Percentiles rank a stretch among this genome's conserved stretches.
Conservation (phyloP, 2,797 vertebrate species). For the Argentina silus region DNA sequence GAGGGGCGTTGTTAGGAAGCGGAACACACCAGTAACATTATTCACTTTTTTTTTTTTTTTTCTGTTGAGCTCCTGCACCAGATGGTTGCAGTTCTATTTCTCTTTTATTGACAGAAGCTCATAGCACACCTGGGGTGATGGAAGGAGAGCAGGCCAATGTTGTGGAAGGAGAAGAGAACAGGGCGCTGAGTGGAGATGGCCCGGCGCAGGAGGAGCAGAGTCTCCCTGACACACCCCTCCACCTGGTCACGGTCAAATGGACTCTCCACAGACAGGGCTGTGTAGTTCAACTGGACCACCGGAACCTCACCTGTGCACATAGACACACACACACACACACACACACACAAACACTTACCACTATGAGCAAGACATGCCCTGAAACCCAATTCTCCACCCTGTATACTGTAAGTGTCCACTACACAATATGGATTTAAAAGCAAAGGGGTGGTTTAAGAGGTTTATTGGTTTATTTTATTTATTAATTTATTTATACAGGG, state of each 20-base stretch:
- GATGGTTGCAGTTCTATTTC: neutral
- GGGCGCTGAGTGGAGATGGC: constrained; percentile 61
- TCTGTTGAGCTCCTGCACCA: too few species aligned
- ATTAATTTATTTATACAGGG: too few species aligned
- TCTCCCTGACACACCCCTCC: constrained; percentile 73
- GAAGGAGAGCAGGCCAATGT: constrained; percentile 67
- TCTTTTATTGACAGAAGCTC: neutral
- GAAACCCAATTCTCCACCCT: too few species aligned
- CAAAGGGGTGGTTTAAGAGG: too few species aligned
- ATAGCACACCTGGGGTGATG: constrained; percentile 26
- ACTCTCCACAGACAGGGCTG: constrained; percentile 61
- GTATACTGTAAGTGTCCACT: too few species aligned
- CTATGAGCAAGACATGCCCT: too few species aligned
- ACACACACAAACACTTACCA: too few species aligned
- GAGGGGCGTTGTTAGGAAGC: too few species aligned
- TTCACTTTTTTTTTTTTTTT: too few species aligned
- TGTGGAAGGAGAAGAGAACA: constrained; percentile 70
- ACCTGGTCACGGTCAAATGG: constrained; percentile 66
- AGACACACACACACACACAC: neutral
- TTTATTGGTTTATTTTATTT: too few species aligned
- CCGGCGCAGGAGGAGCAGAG: constrained; percentile 58
- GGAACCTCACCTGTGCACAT: constrained; percentile 66
- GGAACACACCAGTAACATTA: too few species aligned
- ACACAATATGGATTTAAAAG: too few species aligned
- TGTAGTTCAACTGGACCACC: constrained; percentile 69